Conservation (phyloP, 2,797 vertebrate genomes). For the Lophotriccus pileatus region DNA sequence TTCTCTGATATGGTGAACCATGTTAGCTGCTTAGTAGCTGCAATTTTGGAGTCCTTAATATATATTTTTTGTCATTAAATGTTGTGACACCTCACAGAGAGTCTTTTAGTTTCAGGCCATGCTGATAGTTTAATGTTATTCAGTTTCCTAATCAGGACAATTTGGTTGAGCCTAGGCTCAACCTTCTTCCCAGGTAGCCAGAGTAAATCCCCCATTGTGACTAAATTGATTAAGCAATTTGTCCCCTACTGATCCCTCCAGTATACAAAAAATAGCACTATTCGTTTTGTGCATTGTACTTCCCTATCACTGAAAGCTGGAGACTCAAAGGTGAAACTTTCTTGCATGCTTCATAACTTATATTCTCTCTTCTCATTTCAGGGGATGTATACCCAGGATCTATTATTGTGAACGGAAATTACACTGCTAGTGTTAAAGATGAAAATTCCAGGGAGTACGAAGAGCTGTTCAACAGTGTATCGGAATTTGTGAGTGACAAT, state of each 20-base stretch:
- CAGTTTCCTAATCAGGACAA: neutral
- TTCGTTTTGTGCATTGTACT: neutral
- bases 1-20: neutral
- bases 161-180: neutral
- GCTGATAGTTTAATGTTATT: neutral
- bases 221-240: neutral
- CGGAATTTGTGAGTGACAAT: slow-evolving; percentile 35
- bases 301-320: neutral
- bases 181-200: neutral
- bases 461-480: fast-evolving
- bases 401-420: fast-evolving
- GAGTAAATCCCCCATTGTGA: neutral
- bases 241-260: neutral
- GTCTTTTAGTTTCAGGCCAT: neutral
- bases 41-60: neutral
- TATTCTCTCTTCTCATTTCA: slow-evolving; percentile 54
- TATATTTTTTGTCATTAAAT: neutral
- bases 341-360: neutral
- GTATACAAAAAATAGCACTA: neutral
- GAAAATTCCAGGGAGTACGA: neutral
- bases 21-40: neutral
- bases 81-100: neutral
- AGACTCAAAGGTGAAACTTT: neutral
- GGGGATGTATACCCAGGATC: slow-evolving; percentile 10
- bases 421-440: fast-evolving